Conservation (phyloP, 2,888 invertebrate genomes). For the Amphipoea lucens region DNA sequence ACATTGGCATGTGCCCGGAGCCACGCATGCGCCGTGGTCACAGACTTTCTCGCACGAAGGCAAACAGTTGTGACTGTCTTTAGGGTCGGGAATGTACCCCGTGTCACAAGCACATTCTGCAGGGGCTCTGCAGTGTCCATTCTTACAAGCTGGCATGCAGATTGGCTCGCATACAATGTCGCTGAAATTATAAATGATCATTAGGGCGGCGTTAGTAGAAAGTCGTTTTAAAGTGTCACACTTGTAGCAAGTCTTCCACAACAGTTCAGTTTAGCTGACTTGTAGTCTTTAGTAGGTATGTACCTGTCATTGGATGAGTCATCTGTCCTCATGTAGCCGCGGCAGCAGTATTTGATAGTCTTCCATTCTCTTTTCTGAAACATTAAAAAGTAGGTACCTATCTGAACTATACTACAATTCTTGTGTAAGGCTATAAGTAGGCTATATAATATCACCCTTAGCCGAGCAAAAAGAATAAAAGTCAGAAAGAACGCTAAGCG, state of each 20-base stretch:
- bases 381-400: not conserved
- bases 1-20: conserved; percentile 67
- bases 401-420: not conserved
- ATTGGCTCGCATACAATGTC: conserved; percentile 70
- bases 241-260: not conserved
- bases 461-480: no score
- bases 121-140: conserved; percentile 69
- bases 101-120: conserved; percentile 55
- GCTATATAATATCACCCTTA: no score
- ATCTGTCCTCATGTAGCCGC: conserved; percentile 36
- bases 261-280: not conserved
- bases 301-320: conserved; percentile 37
- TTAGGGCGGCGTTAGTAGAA: not conserved
- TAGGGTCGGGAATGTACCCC: conserved; percentile 40
- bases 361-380: conserved; percentile 35
- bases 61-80: conserved; percentile 37
- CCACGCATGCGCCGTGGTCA: conserved; percentile 69
- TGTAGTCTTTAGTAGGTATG: not conserved
- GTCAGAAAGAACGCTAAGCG: no score
- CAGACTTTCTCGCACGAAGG: conserved; percentile 63
- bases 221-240: not conserved
- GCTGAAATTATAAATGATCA: conserved; percentile 25
- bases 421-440: no score
- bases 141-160: conserved; percentile 72
- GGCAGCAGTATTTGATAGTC: conserved; percentile 34